Percentiles rank a stretch among this genome's conserved stretches.
phyloP scores from a whole-genome alignment of 2,888 invertebrate species.

The Chloromyia formosa region DNA sequence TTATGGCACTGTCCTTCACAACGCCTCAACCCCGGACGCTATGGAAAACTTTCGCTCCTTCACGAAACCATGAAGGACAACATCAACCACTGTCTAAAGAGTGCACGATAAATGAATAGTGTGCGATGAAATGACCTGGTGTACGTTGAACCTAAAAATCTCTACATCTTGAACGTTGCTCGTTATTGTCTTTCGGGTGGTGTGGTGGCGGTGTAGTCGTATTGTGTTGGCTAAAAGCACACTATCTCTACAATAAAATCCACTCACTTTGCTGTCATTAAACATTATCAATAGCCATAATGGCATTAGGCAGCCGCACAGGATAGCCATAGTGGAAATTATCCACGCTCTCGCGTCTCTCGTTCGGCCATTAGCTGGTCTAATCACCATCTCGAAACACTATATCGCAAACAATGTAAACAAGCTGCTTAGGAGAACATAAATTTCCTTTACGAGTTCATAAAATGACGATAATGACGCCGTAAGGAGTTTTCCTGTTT shows the following conservation, averaged over 20 bases:
- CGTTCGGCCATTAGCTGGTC: constrained; percentile 16
- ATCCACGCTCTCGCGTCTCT: not conserved
- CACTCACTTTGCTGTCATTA: constrained; percentile 43
- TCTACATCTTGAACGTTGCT: not conserved
- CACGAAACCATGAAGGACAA: too few species aligned
- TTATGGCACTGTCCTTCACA: too few species aligned
- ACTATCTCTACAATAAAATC: constrained; percentile 41
- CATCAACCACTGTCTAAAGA: too few species aligned
- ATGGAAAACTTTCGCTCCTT: too few species aligned
- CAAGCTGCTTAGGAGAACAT: constrained; percentile 50
- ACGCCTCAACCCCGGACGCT: too few species aligned
- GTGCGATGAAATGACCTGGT: constrained; percentile 27
- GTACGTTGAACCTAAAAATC: constrained; percentile 27
- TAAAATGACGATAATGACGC: constrained; percentile 50
- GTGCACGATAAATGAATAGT: constrained; percentile 7
- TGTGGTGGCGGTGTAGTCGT: not conserved
- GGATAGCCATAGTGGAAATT: constrained; percentile 16
- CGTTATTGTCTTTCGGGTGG: not conserved
- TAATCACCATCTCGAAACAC: constrained; percentile 46
- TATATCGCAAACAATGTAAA: constrained; percentile 47
- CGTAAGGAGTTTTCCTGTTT: constrained; percentile 40
- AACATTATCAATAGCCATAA: constrained; percentile 45
- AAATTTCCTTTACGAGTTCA: constrained; percentile 50
- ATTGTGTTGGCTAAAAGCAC: constrained; percentile 25
- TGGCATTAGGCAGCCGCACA: constrained; percentile 25